Base-by-base conservation (phyloP, 1,140 invertebrate species). In the Bombus breviceps region DNA sequence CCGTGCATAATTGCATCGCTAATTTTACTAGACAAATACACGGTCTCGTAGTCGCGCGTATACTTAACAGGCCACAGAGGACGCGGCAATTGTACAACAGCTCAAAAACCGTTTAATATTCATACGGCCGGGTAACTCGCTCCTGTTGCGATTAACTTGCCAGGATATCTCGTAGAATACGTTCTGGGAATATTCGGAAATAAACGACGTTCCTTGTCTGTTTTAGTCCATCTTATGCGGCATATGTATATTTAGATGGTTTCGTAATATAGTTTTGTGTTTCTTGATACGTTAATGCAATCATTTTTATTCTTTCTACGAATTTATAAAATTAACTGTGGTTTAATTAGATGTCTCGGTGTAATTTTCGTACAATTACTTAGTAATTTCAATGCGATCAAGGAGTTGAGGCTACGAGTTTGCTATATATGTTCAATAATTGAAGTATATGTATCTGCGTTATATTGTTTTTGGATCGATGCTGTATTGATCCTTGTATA, bases 21-120 rank as follows among this genome's bases (percentile, higher is more conserved):
- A 85, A 85, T 85, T 85, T 53, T 62, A 39, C 83, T 72, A 85
- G 83, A 72, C 57, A 85, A 85, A 62, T 69, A 80, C 68, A 72
- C 77, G 68, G 66, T 69, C 32, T 39, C 57, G 43, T 72, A 66
- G 83, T 32, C 22, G 10, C 15, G 66, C 39, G 83, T 85, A 73
- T 47, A 72, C 73, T 85, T 85, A 85, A 85, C 77, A 85, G 57
- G 53, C 83, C 83, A 47, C 77, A 57, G 77, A 85, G 83, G 83
- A 80, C 68, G 34, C 18, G n/a, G 76, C 83, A 62, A 85, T 85
- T 85, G 69, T 80, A 62, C 83, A 68, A 72, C 83, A 80, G 77
- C 78, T 85, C 66, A 85, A 72, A 85, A 85, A 84, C 25, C 66
- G 68, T 79, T 84, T 84, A 84, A 84, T 84, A 84, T 84, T 84